Percentiles rank a stretch among this genome's conserved stretches.
Conservation (phyloP, 1,140 invertebrate species). For the Drosophila littoralis region DNA sequence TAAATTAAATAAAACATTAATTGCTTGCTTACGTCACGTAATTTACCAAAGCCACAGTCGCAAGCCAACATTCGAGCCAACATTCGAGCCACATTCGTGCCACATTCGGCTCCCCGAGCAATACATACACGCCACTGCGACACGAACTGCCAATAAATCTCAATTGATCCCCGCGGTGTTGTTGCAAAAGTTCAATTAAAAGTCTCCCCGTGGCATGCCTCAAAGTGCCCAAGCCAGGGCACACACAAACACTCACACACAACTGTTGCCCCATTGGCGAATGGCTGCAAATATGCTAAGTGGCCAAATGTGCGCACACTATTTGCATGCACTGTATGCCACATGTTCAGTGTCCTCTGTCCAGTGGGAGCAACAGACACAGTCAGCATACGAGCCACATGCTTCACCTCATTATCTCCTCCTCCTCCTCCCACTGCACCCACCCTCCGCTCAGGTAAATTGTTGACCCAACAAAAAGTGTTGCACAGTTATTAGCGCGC, state of each 20-base stretch:
- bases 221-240: conserved; percentile 24
- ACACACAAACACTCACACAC: conserved; percentile 17
- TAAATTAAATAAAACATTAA: conserved; percentile 73
- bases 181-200: conserved; percentile 75
- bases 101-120: conserved; percentile 1
- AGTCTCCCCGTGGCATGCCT: conserved; percentile 37
- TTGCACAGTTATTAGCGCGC: conserved; percentile 47
- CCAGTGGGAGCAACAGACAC: conserved; percentile 18
- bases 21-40: conserved; percentile 56
- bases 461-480: conserved; percentile 23
- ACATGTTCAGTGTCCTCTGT: conserved; percentile 5
- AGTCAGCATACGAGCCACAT: conserved; percentile 14
- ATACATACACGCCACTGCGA: conserved; percentile 46
- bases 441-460: conserved; percentile 1
- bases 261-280: conserved; percentile 14
- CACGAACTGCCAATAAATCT: conserved; percentile 75
- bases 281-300: conserved; percentile 46
- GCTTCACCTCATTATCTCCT: conserved; percentile 20
- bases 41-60: conserved; percentile 8
- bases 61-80: neutral
- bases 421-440: too few species aligned
- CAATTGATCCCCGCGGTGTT: conserved; percentile 73
- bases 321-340: conserved; percentile 39
- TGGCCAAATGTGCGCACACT: conserved; percentile 42
- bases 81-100: neutral